Evolutionary conservation across 2,888 invertebrate species (phyloP).

Genomic region (Mellilla xanthometata): DNA sequence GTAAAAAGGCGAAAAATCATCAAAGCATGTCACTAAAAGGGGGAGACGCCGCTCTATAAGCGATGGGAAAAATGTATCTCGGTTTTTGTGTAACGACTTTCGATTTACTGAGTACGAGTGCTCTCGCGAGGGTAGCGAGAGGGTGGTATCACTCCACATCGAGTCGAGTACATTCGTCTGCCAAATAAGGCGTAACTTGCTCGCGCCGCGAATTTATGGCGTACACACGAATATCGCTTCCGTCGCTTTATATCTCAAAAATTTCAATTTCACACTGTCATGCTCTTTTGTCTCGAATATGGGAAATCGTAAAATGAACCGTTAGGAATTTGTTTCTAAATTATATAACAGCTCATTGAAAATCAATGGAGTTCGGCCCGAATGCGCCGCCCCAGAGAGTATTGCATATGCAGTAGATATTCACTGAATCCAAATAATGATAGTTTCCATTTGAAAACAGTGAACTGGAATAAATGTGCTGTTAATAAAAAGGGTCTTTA

Average conservation of each 20-base stretch:
- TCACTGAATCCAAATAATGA: slow-evolving; percentile 12
- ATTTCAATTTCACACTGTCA: slow-evolving; percentile 65
- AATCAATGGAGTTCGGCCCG: slow-evolving; percentile 21
- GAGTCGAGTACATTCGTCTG: slow-evolving; percentile 65
- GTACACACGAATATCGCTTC: slow-evolving; percentile 52
- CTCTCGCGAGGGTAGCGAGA: slow-evolving; percentile 66
- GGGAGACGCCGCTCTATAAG: slow-evolving; percentile 55
- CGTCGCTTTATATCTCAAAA: slow-evolving; percentile 55
- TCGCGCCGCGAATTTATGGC: slow-evolving; percentile 56
- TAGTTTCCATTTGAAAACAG: slow-evolving; percentile 11
- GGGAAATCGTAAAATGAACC: slow-evolving; percentile 34
- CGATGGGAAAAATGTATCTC: slow-evolving; percentile 66
- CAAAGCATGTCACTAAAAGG: slow-evolving; percentile 55
- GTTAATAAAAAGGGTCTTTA: background rate
- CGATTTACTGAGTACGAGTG: slow-evolving; percentile 72
- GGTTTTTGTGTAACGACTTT: slow-evolving; percentile 75
- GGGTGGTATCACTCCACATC: slow-evolving; percentile 66
- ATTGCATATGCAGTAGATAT: slow-evolving; percentile 10
- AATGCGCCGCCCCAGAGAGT: slow-evolving; percentile 8
- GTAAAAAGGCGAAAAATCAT: slow-evolving; percentile 57
- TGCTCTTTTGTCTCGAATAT: slow-evolving; percentile 42
- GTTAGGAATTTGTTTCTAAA: slow-evolving; percentile 32
- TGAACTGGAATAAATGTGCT: slow-evolving; percentile 7
- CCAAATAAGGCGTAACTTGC: slow-evolving; percentile 75
- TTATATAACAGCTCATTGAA: slow-evolving; percentile 24